A percentile compares a stretch with the other conserved stretches of the same genome.
These are phyloP conservation scores for Deilephila elpenor DNA, from an alignment of 2,888 invertebrate genomes.

Conservation along the genomic window DNA sequence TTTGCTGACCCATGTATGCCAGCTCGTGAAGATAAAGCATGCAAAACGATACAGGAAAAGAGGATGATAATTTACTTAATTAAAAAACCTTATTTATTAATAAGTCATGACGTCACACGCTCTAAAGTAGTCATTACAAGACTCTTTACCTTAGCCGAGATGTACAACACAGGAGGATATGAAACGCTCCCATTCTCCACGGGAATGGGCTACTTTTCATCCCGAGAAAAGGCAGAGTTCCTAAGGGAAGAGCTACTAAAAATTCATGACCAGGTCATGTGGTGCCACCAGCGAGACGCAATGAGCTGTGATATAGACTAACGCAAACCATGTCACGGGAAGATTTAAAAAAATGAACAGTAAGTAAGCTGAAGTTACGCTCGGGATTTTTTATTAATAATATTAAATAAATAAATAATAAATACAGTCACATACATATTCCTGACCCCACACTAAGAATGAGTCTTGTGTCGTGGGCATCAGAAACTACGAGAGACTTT, in stretches of 20 bases:
- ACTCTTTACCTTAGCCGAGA: not conserved
- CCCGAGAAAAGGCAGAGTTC: constrained; percentile 13
- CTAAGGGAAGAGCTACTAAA: constrained; percentile 14
- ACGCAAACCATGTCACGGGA: constrained; percentile 11
- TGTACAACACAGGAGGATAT: constrained; percentile 3
- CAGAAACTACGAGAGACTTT: too few species aligned
- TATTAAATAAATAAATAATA: too few species aligned
- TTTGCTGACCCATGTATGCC: too few species aligned
- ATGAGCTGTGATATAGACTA: constrained; percentile 4
- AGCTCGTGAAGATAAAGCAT: too few species aligned
- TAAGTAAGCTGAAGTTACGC: not conserved
- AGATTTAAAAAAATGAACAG: not conserved
- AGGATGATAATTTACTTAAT: not conserved
- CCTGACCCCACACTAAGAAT: too few species aligned
- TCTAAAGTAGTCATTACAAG: not conserved
- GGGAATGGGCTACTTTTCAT: constrained; percentile 12
- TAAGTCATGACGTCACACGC: not conserved
- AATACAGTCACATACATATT: too few species aligned
- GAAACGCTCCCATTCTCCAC: not conserved
- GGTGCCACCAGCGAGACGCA: not conserved
- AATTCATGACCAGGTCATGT: constrained; percentile 19
- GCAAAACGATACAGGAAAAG: too few species aligned
- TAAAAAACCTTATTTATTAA: not conserved
- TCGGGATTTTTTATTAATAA: not conserved
- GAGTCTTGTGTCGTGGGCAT: too few species aligned